phyloP scores from a whole-genome alignment of 2,888 invertebrate genomes.

The Chloroclysta siterata region DNA sequence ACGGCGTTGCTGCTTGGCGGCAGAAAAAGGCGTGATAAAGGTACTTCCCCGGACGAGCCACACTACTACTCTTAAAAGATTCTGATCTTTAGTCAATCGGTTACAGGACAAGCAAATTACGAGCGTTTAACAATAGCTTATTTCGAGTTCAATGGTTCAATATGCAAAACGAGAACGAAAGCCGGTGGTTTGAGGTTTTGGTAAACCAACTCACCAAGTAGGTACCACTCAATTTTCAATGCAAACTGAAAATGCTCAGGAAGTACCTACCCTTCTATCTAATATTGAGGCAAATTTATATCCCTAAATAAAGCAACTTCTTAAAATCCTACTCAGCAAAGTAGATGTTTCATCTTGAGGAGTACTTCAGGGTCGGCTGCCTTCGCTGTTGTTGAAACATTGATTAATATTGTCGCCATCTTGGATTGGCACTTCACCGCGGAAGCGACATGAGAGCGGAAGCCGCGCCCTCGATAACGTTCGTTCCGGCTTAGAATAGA shows the following conservation, averaged over 20 bases:
- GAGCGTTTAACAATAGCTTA: too few species aligned
- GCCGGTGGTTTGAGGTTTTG: not conserved
- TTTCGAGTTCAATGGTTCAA: too few species aligned
- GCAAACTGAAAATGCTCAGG: slow-evolving; percentile 3
- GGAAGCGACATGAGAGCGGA: slow-evolving; percentile 53
- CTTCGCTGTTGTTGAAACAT: slow-evolving; percentile 82
- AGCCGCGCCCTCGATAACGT: slow-evolving; percentile 64
- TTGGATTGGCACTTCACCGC: slow-evolving; percentile 73
- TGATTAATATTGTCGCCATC: slow-evolving; percentile 85
- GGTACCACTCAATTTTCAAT: not conserved
- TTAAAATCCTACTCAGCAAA: slow-evolving; percentile 52
- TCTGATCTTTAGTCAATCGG: too few species aligned
- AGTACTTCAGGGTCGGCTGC: slow-evolving; percentile 59
- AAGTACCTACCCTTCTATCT: slow-evolving; percentile 1
- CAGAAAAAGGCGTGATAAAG: too few species aligned
- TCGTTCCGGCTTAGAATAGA: slow-evolving; percentile 58
- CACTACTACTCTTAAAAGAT: too few species aligned
- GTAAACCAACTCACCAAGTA: not conserved
- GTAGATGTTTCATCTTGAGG: slow-evolving; percentile 72
- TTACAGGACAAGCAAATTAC: too few species aligned
- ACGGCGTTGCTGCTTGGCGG: too few species aligned
- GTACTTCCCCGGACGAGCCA: too few species aligned
- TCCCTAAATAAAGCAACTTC: slow-evolving; percentile 35
- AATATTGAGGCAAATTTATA: slow-evolving; percentile 14
- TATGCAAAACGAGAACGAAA: too few species aligned